These are phyloP conservation scores for Dufourea novaeangliae DNA, from an alignment of 1,140 invertebrate species.

Conservation along the genomic window DNA sequence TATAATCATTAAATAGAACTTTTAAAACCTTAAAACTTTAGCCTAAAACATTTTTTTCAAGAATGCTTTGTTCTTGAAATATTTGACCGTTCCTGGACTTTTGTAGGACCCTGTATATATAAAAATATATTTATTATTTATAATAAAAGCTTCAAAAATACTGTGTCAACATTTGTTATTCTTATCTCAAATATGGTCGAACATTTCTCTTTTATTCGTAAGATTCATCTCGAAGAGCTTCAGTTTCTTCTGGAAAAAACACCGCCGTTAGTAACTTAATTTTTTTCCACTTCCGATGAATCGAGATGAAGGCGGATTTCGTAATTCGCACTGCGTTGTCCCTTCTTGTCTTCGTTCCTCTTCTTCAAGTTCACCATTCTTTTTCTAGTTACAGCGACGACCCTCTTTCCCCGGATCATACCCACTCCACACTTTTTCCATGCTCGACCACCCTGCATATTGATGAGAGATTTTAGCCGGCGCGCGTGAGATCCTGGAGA, in stretches of 20 bases:
- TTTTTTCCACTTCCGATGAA: constrained; percentile 28
- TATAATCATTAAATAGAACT: no score
- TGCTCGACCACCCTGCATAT: constrained; percentile 60
- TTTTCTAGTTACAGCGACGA: background rate
- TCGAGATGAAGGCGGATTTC: constrained; percentile 24
- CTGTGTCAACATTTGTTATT: no score
- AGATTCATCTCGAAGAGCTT: background rate
- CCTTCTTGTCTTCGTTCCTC: background rate
- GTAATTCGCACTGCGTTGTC: constrained; percentile 19
- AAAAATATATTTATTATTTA: no score
- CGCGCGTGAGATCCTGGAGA: constrained; percentile 59
- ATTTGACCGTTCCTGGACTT: no score
- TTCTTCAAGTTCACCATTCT: background rate
- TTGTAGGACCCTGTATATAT: no score
- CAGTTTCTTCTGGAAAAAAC: background rate
- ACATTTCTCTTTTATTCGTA: background rate
- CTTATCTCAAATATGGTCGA: no score
- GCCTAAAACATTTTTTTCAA: no score
- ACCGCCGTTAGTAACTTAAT: constrained; percentile 33
- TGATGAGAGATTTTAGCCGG: constrained; percentile 66
- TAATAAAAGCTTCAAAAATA: no score
- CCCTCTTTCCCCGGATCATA: constrained; percentile 10
- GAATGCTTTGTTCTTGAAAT: no score
- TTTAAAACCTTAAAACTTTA: no score
- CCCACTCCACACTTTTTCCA: constrained; percentile 39